Conservation (phyloP, 2,888 invertebrate species). For the Eurois occulta region DNA sequence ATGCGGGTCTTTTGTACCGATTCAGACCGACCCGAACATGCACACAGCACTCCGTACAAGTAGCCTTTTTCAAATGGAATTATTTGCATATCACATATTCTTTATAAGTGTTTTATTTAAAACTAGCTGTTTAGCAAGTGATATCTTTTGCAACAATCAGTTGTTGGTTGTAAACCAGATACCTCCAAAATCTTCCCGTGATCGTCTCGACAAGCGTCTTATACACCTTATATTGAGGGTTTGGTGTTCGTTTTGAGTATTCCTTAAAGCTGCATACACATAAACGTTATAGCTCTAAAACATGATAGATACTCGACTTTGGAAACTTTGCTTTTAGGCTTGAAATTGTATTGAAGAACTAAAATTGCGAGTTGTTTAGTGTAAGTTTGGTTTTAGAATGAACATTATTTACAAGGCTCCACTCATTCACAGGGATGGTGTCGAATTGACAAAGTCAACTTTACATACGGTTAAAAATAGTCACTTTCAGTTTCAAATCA, state of each 20-base stretch:
- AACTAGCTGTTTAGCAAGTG: conserved; percentile 33
- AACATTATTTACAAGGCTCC: not conserved
- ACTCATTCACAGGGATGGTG: not conserved
- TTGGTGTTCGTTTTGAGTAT: conserved; percentile 46
- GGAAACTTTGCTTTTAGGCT: not conserved
- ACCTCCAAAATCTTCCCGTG: conserved; percentile 55
- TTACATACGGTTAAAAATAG: conserved; percentile 1
- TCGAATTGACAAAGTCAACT: not conserved
- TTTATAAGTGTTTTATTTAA: not conserved
- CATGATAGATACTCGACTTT: not conserved
- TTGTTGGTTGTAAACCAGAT: conserved; percentile 14
- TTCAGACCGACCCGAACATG: not conserved
- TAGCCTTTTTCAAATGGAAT: not conserved
- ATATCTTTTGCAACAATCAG: not conserved
- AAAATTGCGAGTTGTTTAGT: not conserved
- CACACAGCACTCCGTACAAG: not conserved
- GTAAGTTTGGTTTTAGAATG: not conserved
- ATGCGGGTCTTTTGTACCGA: not conserved
- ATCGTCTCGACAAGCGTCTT: conserved; percentile 23
- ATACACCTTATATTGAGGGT: conserved; percentile 52
- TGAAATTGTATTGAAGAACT: not conserved
- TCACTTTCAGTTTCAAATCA: not conserved
- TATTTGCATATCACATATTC: not conserved
- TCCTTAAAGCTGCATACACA: conserved; percentile 55
- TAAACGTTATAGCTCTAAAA: conserved; percentile 12